A percentile compares a stretch with the other conserved stretches of the same genome.
Evolutionary conservation across 2,888 invertebrate genomes (phyloP).

Genomic region (Clusia tigrina): DNA sequence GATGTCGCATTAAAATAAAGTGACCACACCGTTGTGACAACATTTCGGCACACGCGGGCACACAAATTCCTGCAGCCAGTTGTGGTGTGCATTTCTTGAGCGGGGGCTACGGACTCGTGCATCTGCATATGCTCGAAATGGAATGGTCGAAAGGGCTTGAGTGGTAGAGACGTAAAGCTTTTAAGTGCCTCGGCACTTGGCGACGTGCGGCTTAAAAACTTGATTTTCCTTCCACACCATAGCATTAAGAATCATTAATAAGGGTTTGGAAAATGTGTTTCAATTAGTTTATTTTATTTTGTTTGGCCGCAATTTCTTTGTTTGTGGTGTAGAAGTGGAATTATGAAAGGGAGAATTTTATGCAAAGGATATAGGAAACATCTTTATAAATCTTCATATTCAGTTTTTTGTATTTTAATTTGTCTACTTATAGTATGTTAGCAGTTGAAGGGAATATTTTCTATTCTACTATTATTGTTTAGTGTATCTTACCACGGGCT

Average conservation of each 20-base stretch:
- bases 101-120: slow-evolving; percentile 1
- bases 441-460: too few species aligned
- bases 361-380: too few species aligned
- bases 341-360: too few species aligned
- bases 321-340: too few species aligned
- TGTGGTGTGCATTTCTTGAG: slow-evolving; percentile 1
- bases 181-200: slow-evolving; percentile 61
- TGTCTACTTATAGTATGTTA: too few species aligned
- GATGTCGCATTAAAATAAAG: slow-evolving; percentile 27
- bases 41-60: slow-evolving; percentile 61
- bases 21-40: slow-evolving; percentile 56
- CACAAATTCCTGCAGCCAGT: slow-evolving; percentile 48
- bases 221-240: slow-evolving; percentile 13
- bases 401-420: too few species aligned
- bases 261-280: slow-evolving; percentile 14
- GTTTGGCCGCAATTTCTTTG: too few species aligned
- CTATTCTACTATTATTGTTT: too few species aligned
- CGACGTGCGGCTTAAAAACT: slow-evolving; percentile 52
- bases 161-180: slow-evolving; percentile 44
- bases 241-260: slow-evolving; percentile 14
- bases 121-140: not conserved
- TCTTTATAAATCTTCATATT: too few species aligned
- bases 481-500: too few species aligned
- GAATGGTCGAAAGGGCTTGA: slow-evolving; percentile 18
- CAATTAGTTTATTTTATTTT: too few species aligned